Evolutionary conservation across 2,888 invertebrate species (phyloP), one percentile per base, ranked within the genome.

Genomic region (Cephus nigrinus): DNA sequence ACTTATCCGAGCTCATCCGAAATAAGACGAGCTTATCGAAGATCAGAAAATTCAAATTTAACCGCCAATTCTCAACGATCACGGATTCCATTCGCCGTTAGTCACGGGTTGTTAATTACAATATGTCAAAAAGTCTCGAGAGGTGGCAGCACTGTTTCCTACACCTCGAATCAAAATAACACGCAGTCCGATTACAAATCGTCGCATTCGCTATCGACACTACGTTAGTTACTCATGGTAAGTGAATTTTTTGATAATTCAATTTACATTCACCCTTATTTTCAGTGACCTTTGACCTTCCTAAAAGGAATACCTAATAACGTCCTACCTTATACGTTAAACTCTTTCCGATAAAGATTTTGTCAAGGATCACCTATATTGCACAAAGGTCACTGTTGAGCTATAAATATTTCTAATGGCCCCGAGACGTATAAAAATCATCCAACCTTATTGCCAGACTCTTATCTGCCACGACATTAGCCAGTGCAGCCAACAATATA

Each of bases 391-490:
- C 55, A 23, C 23, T 9, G 55, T 55, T 55, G 23, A 12, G 78
- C 75, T 75, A 75, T 78, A 78, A 78, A 78, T 75, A 78, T 78
- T 68, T 72, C 72, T 78, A 78, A 78, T 78, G 75, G 74, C 73
- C 34, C 15, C 33, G 36, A 35, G 55, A 69, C 23, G 34, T 68
- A 74, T 68, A 78, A 81, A 76, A 82, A 80, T 76, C 78, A 78
- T 73, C 74, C 74, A 40, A 71, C 76, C 31, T 75, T 77, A 74
- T 69, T 36, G 69, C 69, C 75, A n/a, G 68, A 36, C 55, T 72
- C 80, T 81, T 81, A 81, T 81, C 81, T 68, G 80, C 33, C 76
- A 68, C 69, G 74, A 80, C 80, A 81, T 81, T 81, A 81, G 78
- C 75, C 76, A 76, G 74, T 81, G 81, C 76, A 76, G 74, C 73